Conservation (phyloP, 2,113 vertebrate species). For the Procapra przewalskii region DNA sequence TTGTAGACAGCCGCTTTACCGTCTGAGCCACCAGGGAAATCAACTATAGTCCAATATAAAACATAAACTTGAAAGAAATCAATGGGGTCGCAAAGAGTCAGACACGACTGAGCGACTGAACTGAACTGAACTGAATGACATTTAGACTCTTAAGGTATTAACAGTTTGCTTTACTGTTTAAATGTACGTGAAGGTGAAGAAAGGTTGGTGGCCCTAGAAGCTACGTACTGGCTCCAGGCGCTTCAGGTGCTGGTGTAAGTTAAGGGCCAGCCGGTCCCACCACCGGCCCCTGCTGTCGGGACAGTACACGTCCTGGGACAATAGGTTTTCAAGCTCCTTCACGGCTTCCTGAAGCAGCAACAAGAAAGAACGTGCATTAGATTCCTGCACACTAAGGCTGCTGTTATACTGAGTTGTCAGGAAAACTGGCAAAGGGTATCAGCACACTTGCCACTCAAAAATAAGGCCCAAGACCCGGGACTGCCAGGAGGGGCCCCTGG, state of each 20-base stretch:
- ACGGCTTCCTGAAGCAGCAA: constrained; percentile 86
- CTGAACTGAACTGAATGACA: background rate
- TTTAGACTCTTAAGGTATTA: background rate
- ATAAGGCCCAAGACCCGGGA: background rate
- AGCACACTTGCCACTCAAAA: background rate
- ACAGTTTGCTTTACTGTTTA: background rate
- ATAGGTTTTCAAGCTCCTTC: constrained; percentile 84
- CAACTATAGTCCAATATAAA: background rate
- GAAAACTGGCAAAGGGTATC: background rate
- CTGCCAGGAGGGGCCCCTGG: background rate
- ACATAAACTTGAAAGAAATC: background rate
- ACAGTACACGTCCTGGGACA: constrained; percentile 90
- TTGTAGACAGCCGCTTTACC: too few relatives aligned
- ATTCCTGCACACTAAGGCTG: background rate
- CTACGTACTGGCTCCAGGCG: constrained; percentile 82
- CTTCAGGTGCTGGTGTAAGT: constrained; percentile 95
- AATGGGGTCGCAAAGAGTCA: background rate
- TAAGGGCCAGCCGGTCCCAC: constrained; percentile 96
- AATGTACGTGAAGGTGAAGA: background rate
- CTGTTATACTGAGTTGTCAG: background rate
- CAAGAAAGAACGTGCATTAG: background rate
- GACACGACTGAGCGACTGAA: too few relatives aligned
- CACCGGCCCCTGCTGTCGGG: constrained; percentile 92
- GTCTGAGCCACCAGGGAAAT: background rate
- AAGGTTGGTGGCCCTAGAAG: fast-evolving